A percentile compares a stretch with the other conserved stretches of the same genome.
phyloP scores from a whole-genome alignment of 2,113 vertebrate genomes.

The Mus pahari region DNA sequence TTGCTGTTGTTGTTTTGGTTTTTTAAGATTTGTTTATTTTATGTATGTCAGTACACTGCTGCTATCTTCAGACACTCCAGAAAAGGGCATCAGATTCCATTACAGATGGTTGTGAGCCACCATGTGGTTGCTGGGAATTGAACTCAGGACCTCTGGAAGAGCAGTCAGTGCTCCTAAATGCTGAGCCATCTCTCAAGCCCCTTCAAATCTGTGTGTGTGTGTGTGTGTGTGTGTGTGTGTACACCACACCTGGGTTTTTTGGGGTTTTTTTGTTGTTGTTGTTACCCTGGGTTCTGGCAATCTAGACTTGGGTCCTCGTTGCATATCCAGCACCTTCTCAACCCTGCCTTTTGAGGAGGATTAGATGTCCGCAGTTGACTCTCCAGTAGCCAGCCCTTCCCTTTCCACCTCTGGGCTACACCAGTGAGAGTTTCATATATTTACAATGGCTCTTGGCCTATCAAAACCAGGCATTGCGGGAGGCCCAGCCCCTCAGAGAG shows the following conservation, averaged over 20 bases:
- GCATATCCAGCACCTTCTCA: not conserved
- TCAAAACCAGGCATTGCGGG: accelerated
- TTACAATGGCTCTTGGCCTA: not conserved
- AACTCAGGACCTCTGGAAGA: too few relatives aligned
- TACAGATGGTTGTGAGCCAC: too few relatives aligned
- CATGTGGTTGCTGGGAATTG: too few relatives aligned
- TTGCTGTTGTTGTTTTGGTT: not conserved
- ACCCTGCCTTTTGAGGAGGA: not conserved
- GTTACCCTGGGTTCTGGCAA: not conserved
- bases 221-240: not conserved
- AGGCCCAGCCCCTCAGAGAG: not conserved
- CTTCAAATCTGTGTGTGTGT: too few relatives aligned
- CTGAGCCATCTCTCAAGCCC: too few relatives aligned
- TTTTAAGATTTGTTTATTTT: not conserved
- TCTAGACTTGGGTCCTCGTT: not conserved
- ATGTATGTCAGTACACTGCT: too few relatives aligned
- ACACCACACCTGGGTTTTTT: not conserved
- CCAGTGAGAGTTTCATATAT: too few relatives aligned
- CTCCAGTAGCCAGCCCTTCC: too few relatives aligned
- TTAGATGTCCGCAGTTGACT: not conserved
- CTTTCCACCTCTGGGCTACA: not conserved
- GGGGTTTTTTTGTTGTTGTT: too few relatives aligned
- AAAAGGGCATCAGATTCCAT: too few relatives aligned
- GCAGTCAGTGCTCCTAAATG: too few relatives aligned
- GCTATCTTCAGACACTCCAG: too few relatives aligned